A percentile compares a stretch with the other conserved stretches of the same genome.
These are phyloP conservation scores for Saccopteryx leptura DNA, from an alignment of 2,113 vertebrate genomes.

Conservation along the genomic window DNA sequence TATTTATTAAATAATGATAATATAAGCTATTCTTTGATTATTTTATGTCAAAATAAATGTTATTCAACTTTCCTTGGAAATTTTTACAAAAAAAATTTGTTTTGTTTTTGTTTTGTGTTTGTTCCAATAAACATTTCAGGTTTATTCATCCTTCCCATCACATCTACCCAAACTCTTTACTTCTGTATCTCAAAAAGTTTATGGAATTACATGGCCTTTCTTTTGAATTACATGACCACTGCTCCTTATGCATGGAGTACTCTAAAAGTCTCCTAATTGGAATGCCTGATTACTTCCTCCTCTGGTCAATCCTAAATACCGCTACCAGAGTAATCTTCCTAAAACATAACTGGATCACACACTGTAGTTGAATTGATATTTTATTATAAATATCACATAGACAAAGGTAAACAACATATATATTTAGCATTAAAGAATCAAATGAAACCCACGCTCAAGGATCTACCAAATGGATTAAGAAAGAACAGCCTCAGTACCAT, in stretches of 20 bases:
- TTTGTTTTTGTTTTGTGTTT: conserved; percentile 17
- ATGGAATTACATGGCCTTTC: neutral
- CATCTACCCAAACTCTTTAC: neutral
- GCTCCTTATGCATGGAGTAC: neutral
- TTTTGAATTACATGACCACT: neutral
- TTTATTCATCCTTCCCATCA: neutral
- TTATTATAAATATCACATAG: neutral
- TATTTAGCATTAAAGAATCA: conserved; percentile 21
- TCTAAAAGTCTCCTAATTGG: neutral
- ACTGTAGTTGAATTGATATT: neutral
- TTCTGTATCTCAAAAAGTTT: neutral
- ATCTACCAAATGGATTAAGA: neutral
- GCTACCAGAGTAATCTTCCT: neutral
- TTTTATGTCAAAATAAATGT: neutral
- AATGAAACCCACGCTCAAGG: neutral
- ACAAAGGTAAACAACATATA: neutral
- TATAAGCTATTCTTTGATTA: neutral
- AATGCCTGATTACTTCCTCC: neutral
- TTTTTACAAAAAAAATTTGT: neutral
- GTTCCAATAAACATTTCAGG: neutral
- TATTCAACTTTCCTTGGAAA: neutral
- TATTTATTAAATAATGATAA: neutral
- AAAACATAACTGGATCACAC: neutral
- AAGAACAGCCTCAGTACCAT: neutral
- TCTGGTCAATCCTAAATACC: neutral